Evolutionary conservation across 2,113 vertebrate species (phyloP), one percentile per base, ranked within the genome.

Genomic region (Semnornis frantzii): DNA sequence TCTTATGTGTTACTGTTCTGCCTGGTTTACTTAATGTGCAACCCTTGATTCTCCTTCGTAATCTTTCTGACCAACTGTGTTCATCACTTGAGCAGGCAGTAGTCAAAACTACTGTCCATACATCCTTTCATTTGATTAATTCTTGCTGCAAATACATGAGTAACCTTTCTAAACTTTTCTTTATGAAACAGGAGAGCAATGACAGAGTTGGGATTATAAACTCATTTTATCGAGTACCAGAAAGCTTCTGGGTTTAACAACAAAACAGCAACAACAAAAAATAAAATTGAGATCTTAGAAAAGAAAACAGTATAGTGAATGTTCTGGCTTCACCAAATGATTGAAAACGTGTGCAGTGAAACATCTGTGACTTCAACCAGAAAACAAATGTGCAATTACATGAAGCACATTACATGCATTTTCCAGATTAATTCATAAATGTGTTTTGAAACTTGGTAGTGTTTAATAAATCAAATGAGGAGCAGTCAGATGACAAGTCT

Each of bases 401-500:
- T 44, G 33, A 69, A 84, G 65, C 60, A 78, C 68, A 33, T 75
- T 57, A 39, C 44, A 9, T 66, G 70, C 63, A 46, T 93, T 85
- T 80, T 89, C 72, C 60, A 78, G 69, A 85, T 96, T 87, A 64
- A 85, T 95, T 94, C 68, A 16, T 62, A 72, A 81, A 92, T 83
- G 18, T 70, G 19, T 17, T 59, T 89, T 80, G 59, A 80, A 95
- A 92, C 70, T 85, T 75, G 18, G 14, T 52, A 55, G 39, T 24
- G 37, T 91, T 80, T 82, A 75, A 37, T 93, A 52, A 77, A 83
- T 68, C 73, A 83, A 71, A 69, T 81, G 37, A 82, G 89, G 72
- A 54, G 46, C 31, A 27, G 18, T 48, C 39, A 65, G 70, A 52
- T 52, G 28, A 34, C 34, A 42, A 59, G 34, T 16, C 50, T 48